Evolutionary conservation across 2,888 invertebrate genomes (phyloP), one percentile per base, ranked within the genome.

Genomic region (Calliphora vomitoria): DNA sequence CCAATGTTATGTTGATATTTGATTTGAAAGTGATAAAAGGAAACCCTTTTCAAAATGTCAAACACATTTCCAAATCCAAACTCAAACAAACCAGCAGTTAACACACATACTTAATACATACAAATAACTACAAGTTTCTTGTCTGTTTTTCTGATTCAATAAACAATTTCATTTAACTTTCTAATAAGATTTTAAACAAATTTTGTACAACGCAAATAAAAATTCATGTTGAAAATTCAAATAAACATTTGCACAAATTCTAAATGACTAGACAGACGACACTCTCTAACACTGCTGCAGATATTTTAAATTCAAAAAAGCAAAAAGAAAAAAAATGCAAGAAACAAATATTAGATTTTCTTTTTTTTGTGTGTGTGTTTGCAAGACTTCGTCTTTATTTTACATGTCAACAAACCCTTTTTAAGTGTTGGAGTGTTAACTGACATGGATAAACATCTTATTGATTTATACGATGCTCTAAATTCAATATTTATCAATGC

Each of bases 381-480:
- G 25, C 25, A 25, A 25, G 25, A 25, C 25, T 25, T 1, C 15
- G 4, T 13, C 35, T 58, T 44, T 58, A 62, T n/a, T 35, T 35
- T 4, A n/a, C 38, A 55, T 76, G 76, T 66, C 72, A 86, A 62
- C 78, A 50, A 68, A 72, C 55, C 72, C 66, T 71, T 84, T 20
- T 25, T 25, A 47, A 78, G 13, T 62, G 38, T 64, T n/a, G 53
- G 35, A 53, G 69, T 78, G 68, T 68, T 47, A 69, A 82, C 55
- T 64, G 79, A 75, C 69, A 75, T 55, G 64, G 74, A 86, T 78
- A 72, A 82, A 79, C 60, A 82, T 79, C 64, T 69, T 79, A 82
- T 79, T 79, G 82, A 79, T 74, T 82, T 66, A 44, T 66, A 71
- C 35, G 25, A 69, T 55, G 50, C 38, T 69, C 25, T 47, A 69